A percentile compares a stretch with the other conserved stretches of the same genome.
These are phyloP conservation scores for Scaptodrosophila latifasciaeformis DNA, from an alignment of 2,888 invertebrate genomes.

Conservation along the genomic window DNA sequence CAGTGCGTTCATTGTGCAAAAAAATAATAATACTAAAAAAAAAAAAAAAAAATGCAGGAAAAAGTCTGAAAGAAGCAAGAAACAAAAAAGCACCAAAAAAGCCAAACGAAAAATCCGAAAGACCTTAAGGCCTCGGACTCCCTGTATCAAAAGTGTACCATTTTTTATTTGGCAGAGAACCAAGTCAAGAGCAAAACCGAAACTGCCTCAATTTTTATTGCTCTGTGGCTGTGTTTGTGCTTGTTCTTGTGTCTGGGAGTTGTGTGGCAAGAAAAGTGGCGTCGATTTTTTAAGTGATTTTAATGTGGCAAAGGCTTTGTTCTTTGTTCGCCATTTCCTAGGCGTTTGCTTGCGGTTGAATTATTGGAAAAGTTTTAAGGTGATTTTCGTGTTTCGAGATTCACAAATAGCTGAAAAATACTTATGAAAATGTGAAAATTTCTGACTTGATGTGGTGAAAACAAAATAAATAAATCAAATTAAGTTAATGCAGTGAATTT, in stretches of 20 bases:
- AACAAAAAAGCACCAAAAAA: slow-evolving; percentile 10
- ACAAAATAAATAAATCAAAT: too few species aligned
- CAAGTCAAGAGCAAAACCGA: not conserved
- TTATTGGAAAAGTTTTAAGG: slow-evolving; percentile 50
- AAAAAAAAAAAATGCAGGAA: slow-evolving; percentile 5
- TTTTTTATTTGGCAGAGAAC: slow-evolving; percentile 22
- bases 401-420: not conserved
- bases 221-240: not conserved
- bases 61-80: slow-evolving; percentile 4
- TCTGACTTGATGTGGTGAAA: too few species aligned
- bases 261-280: slow-evolving; percentile 19
- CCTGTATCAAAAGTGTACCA: slow-evolving; percentile 11
- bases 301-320: slow-evolving; percentile 34
- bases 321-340: slow-evolving; percentile 5
- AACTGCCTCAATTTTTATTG: not conserved
- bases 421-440: too few species aligned
- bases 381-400: not conserved
- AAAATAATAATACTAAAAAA: slow-evolving; percentile 44
- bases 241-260: slow-evolving; percentile 12
- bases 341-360: slow-evolving; percentile 29
- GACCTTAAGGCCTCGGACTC: too few species aligned
- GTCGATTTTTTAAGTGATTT: slow-evolving; percentile 57
- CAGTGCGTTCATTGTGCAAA: slow-evolving; percentile 60
- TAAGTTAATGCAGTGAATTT: too few species aligned
- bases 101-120: not conserved